Evolutionary conservation across 2,888 invertebrate genomes (phyloP).

Genomic region (Phalera bucephala): DNA sequence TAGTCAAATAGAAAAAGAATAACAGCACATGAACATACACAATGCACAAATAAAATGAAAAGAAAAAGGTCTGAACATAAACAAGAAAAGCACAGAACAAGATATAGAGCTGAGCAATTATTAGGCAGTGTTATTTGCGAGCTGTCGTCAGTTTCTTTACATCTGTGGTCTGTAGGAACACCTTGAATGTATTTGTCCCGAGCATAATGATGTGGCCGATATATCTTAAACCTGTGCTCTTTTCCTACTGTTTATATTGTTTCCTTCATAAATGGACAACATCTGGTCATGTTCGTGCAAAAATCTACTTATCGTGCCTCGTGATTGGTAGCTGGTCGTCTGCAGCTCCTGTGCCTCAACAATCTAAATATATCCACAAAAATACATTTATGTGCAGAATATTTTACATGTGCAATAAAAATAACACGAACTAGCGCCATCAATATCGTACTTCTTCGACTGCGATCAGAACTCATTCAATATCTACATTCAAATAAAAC

Average conservation of each 20-base stretch:
- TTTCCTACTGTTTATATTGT: constrained; percentile 45
- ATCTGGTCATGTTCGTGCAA: constrained; percentile 62
- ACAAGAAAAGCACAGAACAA: constrained; percentile 70
- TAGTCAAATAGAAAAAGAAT: constrained; percentile 46
- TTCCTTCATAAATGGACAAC: constrained; percentile 18
- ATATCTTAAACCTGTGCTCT: constrained; percentile 66
- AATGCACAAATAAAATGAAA: constrained; percentile 35
- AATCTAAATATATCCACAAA: constrained; percentile 50
- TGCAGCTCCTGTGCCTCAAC: constrained; percentile 72
- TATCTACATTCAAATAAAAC: constrained; percentile 18
- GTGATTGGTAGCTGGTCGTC: constrained; percentile 74
- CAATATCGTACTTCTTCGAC: constrained; percentile 64
- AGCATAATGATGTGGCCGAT: constrained; percentile 42
- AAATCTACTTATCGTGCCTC: constrained; percentile 61
- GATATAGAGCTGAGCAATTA: constrained; percentile 74
- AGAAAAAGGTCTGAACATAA: constrained; percentile 51
- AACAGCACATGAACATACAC: constrained; percentile 43
- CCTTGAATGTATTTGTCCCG: constrained; percentile 48
- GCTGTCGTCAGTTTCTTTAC: constrained; percentile 56
- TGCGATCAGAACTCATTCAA: constrained; percentile 24
- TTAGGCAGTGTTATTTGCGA: constrained; percentile 82
- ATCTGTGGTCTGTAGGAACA: constrained; percentile 54
- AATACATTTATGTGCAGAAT: constrained; percentile 59
- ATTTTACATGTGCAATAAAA: constrained; percentile 72
- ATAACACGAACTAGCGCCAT: constrained; percentile 59